A percentile compares a stretch with the other conserved stretches of the same genome.
phyloP scores from a whole-genome alignment of 2,113 vertebrate genomes.

The Apistogramma diplotaenia region DNA sequence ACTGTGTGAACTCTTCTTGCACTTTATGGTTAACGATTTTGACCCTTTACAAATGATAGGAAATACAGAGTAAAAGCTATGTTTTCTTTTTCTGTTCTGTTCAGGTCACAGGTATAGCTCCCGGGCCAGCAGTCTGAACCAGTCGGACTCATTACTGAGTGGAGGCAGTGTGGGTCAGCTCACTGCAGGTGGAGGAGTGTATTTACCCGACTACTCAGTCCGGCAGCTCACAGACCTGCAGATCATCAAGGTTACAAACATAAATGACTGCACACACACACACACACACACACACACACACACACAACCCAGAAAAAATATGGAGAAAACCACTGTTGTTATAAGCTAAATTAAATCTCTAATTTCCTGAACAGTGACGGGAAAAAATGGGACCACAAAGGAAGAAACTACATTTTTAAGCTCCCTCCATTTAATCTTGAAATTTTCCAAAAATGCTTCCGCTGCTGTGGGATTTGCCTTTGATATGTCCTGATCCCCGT shows the following conservation, averaged over 20 bases:
- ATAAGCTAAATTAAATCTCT: conserved; percentile 14
- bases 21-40: background rate
- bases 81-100: conserved; percentile 8
- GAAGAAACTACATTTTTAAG: conserved; percentile 19
- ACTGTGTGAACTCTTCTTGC: background rate
- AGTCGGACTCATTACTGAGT: conserved; percentile 88
- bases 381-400: background rate
- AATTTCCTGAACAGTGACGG: conserved; percentile 17
- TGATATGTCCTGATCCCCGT: conserved; percentile 55
- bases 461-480: conserved; percentile 41
- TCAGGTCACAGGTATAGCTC: conserved; percentile 89
- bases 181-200: conserved; percentile 84
- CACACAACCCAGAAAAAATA: conserved; percentile 2
- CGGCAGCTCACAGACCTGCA: conserved; percentile 94
- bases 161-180: conserved; percentile 91
- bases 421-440: conserved; percentile 33
- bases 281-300: conserved; percentile 6
- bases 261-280: background rate
- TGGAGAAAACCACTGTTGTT: conserved; percentile 2
- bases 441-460: conserved; percentile 30
- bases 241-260: conserved; percentile 90
- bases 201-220: conserved; percentile 94
- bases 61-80: background rate
- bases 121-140: conserved; percentile 85
- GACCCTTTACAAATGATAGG: background rate